Evolutionary conservation across 2,888 invertebrate genomes (phyloP).

Genomic region (Acleris literana): DNA sequence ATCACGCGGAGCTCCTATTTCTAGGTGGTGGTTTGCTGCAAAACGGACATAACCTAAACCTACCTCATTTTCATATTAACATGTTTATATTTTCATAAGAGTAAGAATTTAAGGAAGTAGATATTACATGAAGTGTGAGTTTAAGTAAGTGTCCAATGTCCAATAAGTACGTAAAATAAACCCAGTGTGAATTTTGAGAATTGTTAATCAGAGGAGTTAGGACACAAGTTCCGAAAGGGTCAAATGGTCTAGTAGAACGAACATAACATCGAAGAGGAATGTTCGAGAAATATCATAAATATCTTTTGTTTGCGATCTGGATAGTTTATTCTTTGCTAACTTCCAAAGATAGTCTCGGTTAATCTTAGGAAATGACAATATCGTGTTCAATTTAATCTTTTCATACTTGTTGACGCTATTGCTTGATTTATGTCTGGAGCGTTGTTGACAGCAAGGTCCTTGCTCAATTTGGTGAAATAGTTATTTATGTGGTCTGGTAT

Average conservation of each 20-base stretch:
- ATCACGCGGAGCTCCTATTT: too few species aligned
- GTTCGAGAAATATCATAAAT: background rate
- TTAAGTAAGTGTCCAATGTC: too few species aligned
- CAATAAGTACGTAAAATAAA: too few species aligned
- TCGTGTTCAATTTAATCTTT: background rate
- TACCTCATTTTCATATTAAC: too few species aligned
- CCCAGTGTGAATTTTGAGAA: too few species aligned
- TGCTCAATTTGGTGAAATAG: background rate
- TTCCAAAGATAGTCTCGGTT: background rate
- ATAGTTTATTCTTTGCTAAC: background rate
- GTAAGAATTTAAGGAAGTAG: too few species aligned
- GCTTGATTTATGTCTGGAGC: background rate
- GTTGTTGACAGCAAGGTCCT: background rate
- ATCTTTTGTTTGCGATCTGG: background rate
- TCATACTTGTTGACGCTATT: background rate
- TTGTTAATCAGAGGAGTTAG: too few species aligned
- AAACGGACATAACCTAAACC: too few species aligned
- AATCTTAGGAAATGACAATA: background rate
- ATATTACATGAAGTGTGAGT: too few species aligned
- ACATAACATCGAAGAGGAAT: background rate
- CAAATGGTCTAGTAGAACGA: background rate
- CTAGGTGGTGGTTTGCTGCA: too few species aligned
- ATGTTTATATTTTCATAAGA: too few species aligned
- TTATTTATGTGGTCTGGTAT: conserved; percentile 1
- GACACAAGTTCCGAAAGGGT: too few species aligned